These are phyloP conservation scores for Hermetia illucens DNA, from an alignment of 1,140 invertebrate genomes.

Conservation along the genomic window DNA sequence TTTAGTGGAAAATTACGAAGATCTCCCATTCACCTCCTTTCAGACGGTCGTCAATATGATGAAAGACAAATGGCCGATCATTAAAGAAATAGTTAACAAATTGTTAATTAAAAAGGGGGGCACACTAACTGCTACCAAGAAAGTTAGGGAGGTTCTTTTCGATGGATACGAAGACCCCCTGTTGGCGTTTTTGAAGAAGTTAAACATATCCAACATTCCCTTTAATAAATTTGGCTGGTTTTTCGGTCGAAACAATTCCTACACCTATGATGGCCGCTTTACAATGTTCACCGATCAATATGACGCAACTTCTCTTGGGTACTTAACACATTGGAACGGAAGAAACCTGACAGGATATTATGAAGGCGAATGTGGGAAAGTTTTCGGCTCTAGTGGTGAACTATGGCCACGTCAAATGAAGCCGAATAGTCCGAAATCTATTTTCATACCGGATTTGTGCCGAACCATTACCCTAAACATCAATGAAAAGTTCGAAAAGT, in stretches of 20 bases:
- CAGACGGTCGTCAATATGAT: conserved; percentile 49
- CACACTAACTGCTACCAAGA: conserved; percentile 37
- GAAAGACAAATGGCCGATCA: conserved; percentile 28
- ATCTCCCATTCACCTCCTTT: no score
- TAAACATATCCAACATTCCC: conserved; percentile 34
- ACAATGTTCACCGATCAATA: conserved; percentile 52
- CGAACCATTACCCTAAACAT: conserved; percentile 34
- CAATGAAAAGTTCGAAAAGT: conserved; percentile 18
- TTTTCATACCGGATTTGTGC: conserved; percentile 54
- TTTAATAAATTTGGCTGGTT: conserved; percentile 66
- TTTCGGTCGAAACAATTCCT: conserved; percentile 53
- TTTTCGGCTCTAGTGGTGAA: conserved; percentile 58
- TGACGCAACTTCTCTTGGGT: conserved; percentile 44
- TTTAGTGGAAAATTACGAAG: no score
- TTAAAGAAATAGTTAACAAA: conserved; percentile 36
- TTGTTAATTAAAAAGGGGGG: conserved; percentile 37
- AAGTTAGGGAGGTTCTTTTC: conserved; percentile 49
- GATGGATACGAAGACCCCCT: conserved; percentile 56
- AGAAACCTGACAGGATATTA: conserved; percentile 36
- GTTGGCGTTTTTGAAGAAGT: conserved; percentile 38
- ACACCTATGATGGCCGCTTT: conserved; percentile 54
- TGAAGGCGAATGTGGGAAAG: conserved; percentile 42
- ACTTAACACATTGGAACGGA: conserved; percentile 50
- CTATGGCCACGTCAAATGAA: conserved; percentile 49
- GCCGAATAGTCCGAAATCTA: conserved; percentile 35